phyloP scores from a whole-genome alignment of 1,140 invertebrate species.

The Pteromalus puparum region DNA sequence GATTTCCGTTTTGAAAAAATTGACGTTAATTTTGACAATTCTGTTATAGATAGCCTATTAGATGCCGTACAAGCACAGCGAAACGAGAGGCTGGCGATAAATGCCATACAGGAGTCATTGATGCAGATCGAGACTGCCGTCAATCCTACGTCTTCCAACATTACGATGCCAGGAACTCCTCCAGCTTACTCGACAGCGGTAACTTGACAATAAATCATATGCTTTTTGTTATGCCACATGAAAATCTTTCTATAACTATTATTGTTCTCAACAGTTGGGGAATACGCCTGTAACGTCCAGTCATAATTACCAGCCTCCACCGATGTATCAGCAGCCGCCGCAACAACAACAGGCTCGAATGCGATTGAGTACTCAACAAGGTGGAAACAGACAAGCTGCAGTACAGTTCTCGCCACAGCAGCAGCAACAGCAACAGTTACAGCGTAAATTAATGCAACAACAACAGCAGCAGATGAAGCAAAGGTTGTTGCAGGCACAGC shows the following conservation, averaged over 20 bases:
- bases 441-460: constrained; percentile 68
- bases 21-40: constrained; percentile 55
- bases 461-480: constrained; percentile 76
- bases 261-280: constrained; percentile 63
- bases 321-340: constrained; percentile 70
- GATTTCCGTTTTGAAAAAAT: constrained; percentile 15
- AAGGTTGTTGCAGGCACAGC: constrained; percentile 80
- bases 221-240: background rate
- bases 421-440: constrained; percentile 67
- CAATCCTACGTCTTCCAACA: constrained; percentile 80
- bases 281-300: constrained; percentile 70
- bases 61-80: constrained; percentile 72
- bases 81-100: constrained; percentile 90
- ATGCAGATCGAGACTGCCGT: constrained; percentile 88
- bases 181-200: constrained; percentile 82
- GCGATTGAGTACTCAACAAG: constrained; percentile 67
- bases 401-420: constrained; percentile 68
- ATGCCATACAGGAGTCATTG: constrained; percentile 91
- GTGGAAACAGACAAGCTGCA: constrained; percentile 64
- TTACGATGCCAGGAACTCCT: constrained; percentile 77
- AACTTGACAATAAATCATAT: constrained; percentile 61
- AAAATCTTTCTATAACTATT: background rate
- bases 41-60: constrained; percentile 73
- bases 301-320: constrained; percentile 74
- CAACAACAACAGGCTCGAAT: constrained; percentile 67